Conservation (phyloP, 1,140 invertebrate genomes). For the Littorina saxatilis region DNA sequence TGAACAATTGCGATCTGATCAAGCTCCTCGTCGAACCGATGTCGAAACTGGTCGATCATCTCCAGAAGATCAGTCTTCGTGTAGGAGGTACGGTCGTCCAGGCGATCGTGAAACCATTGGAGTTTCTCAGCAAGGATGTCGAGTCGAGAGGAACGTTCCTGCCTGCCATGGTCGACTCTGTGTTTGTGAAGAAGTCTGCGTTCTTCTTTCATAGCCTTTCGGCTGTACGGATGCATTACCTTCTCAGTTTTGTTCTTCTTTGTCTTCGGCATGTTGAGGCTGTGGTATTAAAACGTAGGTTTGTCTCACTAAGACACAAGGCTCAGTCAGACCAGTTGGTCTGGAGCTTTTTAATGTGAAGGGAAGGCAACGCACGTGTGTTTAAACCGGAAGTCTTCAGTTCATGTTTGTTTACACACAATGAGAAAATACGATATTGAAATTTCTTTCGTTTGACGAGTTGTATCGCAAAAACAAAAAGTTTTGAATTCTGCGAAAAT, state of each 20-base stretch:
- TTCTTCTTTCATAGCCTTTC: slow-evolving; percentile 60
- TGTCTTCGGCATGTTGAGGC: slow-evolving; percentile 65
- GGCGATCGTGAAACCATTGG: slow-evolving; percentile 56
- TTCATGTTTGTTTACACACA: too few relatives aligned
- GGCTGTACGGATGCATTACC: slow-evolving; percentile 68
- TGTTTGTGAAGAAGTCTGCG: slow-evolving; percentile 55
- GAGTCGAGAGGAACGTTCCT: slow-evolving; percentile 41
- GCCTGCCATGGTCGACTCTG: slow-evolving; percentile 46
- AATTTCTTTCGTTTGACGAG: too few relatives aligned
- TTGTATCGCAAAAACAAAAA: too few relatives aligned
- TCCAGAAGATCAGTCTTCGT: slow-evolving; percentile 59
- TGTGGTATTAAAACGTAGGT: too few relatives aligned
- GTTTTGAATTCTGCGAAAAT: too few relatives aligned
- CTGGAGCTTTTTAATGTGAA: background rate
- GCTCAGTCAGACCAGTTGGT: too few relatives aligned
- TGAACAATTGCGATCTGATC: slow-evolving; percentile 70
- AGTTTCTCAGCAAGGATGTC: slow-evolving; percentile 65
- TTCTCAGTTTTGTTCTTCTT: slow-evolving; percentile 60
- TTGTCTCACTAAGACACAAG: background rate
- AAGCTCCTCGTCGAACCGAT: slow-evolving; percentile 66
- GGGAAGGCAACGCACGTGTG: background rate
- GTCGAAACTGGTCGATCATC: slow-evolving; percentile 52
- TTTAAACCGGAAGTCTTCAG: too few relatives aligned
- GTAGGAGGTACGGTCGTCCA: slow-evolving; percentile 50
- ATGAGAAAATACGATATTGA: too few relatives aligned